Base-by-base conservation (phyloP, 92 coral and sea anemone genomes). In the Porites divaricata region DNA sequence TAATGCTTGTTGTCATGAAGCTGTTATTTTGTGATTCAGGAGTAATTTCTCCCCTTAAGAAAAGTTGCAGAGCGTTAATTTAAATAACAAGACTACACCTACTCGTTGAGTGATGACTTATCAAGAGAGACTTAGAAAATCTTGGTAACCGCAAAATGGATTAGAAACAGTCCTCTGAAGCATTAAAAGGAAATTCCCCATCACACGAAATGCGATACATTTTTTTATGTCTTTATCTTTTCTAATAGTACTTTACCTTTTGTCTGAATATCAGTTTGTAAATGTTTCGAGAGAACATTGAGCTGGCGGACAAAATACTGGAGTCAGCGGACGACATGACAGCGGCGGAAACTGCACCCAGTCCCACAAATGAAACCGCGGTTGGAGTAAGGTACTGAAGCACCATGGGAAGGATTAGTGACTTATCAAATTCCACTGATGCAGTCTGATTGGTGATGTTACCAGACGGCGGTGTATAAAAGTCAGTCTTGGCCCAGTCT, bases 281-380 rank as follows among this genome's bases (percentile, higher is more conserved):
- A 81, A 95, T 86, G 74, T 95, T 95, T 49, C 91, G 91, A 4
- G 96, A 75, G 80, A 95, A 95, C 98, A 95, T 95, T 58, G 93
- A 82, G 78, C 95, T 91, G 70, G 96, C 95, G 1, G 98, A 95
- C 77, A 95, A 90, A 56, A 92, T 88, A 71, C 96, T 93, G 85
- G 98, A 95, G 80, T 95, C 98, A 24, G 98, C 90, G 5, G 98
- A 95, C 4, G 98, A 95, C 98, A 95, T 95, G 70, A 95, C 98
- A 48, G 98, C 98, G 10, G 98, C 98, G 15, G 98, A 95, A 49
- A 95, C 93, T n/a, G 98, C 98, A 16, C 98, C 98, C 57, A 95
- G 90, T 3, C 98, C 98, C 76, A 95, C 83, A 86, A 93, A 93
- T 8, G 98, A 89, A 65, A 95, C 93, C 66, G 91, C 94, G 25